Evolutionary conservation across 2,797 vertebrate species (phyloP).

Genomic region (Enteromius viviparus): DNA sequence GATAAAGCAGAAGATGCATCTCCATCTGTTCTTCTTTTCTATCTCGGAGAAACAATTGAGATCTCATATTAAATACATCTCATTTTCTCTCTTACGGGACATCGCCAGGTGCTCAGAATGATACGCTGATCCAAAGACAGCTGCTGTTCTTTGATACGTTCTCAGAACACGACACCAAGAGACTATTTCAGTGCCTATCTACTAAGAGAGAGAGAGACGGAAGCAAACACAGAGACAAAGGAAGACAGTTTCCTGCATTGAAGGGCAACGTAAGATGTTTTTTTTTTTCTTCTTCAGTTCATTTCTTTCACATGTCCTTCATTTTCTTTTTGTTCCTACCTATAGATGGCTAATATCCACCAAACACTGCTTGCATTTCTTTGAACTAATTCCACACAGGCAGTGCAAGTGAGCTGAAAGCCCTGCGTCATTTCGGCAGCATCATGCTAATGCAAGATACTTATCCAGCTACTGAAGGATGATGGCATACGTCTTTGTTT

Average conservation of each 20-base stretch:
- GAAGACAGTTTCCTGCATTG: background rate
- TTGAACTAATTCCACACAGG: background rate
- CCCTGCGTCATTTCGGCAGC: background rate
- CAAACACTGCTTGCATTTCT: background rate
- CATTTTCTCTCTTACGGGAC: background rate
- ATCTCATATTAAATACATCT: slow-evolving; percentile 17
- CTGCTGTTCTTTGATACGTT: slow-evolving; percentile 21
- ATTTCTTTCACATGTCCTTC: background rate
- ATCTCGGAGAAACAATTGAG: slow-evolving; percentile 17
- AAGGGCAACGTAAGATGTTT: background rate
- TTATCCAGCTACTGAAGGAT: slow-evolving; percentile 1
- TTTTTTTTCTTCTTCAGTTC: background rate
- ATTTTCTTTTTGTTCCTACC: slow-evolving; percentile 19
- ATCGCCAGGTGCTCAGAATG: slow-evolving; percentile 27
- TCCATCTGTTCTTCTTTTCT: background rate
- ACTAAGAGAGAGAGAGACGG: background rate
- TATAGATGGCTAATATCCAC: background rate
- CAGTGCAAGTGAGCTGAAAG: background rate
- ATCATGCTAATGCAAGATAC: slow-evolving; percentile 20
- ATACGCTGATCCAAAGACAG: slow-evolving; percentile 22
- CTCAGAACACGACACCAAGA: background rate
- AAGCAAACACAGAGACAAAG: slow-evolving; percentile 25
- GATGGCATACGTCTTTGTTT: background rate
- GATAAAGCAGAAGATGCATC: background rate
- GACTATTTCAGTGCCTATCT: background rate